Evolutionary conservation across 92 coral and sea anemone genomes (phyloP).

Genomic region (Heteractis magnifica): DNA sequence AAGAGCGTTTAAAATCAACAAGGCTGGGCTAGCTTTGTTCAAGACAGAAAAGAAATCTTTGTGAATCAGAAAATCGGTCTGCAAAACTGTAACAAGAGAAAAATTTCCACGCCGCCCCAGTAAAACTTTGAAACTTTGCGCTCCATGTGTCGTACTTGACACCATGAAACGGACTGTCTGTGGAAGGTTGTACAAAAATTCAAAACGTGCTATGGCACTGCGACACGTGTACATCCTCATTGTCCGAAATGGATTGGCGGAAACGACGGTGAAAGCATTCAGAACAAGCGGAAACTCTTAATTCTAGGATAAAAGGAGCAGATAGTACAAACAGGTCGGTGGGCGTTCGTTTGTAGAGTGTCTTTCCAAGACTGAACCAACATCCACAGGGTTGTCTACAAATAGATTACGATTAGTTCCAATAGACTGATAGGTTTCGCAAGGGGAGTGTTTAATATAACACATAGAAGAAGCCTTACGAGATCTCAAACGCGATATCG

Average conservation of each 20-base stretch:
- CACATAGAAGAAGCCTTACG: neutral
- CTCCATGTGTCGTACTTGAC: neutral
- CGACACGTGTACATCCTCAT: slow-evolving; percentile 21
- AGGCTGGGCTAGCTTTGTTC: slow-evolving; percentile 1
- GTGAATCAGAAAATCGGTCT: neutral
- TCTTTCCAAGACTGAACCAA: neutral
- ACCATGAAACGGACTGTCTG: neutral
- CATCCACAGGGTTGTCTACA: neutral
- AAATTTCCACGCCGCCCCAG: neutral
- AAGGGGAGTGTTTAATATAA: slow-evolving; percentile 3
- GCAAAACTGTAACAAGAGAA: slow-evolving; percentile 3
- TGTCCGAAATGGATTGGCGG: slow-evolving; percentile 13
- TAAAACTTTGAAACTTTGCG: neutral
- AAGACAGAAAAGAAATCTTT: neutral
- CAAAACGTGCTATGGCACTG: neutral
- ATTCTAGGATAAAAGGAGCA: neutral
- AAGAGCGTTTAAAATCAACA: slow-evolving; percentile 22
- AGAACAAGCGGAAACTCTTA: slow-evolving; percentile 17
- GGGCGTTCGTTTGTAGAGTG: slow-evolving; percentile 12
- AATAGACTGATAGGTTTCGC: neutral
- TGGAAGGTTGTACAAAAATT: neutral
- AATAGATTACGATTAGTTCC: slow-evolving; percentile 1
- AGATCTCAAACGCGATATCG: neutral
- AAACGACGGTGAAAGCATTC: slow-evolving; percentile 29
- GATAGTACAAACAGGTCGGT: slow-evolving; percentile 1